These are phyloP conservation scores for Pongo abelii DNA, from an alignment of 2,113 vertebrate species.

Conservation along the genomic window DNA sequence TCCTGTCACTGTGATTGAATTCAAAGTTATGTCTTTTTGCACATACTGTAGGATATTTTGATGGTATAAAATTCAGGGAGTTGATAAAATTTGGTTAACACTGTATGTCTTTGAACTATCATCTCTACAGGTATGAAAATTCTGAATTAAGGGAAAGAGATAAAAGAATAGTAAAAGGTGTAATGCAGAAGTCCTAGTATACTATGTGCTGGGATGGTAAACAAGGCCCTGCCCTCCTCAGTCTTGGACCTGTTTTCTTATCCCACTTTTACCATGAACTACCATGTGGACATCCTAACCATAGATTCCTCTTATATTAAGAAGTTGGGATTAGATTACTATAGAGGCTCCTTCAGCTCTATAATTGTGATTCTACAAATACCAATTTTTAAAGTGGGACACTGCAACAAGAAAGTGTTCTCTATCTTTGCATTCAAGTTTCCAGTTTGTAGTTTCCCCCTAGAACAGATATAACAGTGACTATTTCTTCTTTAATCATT, in stretches of 20 bases:
- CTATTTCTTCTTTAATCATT: conserved; percentile 35
- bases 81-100: conserved; percentile 52
- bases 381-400: background rate
- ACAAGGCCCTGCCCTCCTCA: background rate
- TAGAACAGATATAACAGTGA: background rate
- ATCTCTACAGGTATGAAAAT: background rate
- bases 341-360: background rate
- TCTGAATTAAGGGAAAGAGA: conserved; percentile 18
- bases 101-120: background rate
- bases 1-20: conserved; percentile 73
- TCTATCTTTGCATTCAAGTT: background rate
- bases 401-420: background rate
- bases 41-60: background rate
- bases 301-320: conserved; percentile 49
- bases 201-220: background rate
- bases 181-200: background rate
- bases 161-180: background rate
- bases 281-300: conserved; percentile 42
- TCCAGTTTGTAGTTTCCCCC: background rate
- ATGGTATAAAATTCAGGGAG: background rate
- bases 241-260: background rate
- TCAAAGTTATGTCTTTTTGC: conserved; percentile 64
- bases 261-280: background rate
- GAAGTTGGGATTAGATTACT: background rate
- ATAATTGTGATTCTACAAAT: background rate